These are phyloP conservation scores for Oceanodroma tethys DNA, from an alignment of 2,113 vertebrate genomes.

Conservation along the genomic window DNA sequence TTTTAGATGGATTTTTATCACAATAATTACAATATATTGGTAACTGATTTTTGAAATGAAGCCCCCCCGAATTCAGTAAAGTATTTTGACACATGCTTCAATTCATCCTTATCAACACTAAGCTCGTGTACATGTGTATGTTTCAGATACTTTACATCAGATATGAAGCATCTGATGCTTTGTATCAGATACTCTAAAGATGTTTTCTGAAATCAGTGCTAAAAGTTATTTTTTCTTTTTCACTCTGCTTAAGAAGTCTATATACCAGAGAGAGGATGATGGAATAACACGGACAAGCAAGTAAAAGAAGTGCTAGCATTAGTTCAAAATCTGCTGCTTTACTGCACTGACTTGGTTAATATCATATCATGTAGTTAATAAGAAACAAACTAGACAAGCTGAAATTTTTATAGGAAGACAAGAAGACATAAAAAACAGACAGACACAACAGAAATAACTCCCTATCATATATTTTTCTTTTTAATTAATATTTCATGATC, in stretches of 20 bases:
- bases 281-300: not conserved
- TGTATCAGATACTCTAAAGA: not conserved
- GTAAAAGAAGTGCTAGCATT: not conserved
- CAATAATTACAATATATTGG: not conserved
- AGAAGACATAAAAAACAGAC: not conserved
- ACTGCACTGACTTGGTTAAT: not conserved
- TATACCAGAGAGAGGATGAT: not conserved
- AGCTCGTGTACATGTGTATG: accelerated
- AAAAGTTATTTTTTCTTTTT: not conserved
- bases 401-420: not conserved
- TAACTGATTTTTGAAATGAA: not conserved
- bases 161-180: not conserved
- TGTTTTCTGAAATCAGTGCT: not conserved
- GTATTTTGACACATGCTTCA: not conserved
- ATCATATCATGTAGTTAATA: not conserved
- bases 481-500: slow-evolving; percentile 76
- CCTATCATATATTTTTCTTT: slow-evolving; percentile 67
- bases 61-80: not conserved
- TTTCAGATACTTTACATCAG: not conserved
- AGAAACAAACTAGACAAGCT: not conserved
- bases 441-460: slow-evolving; percentile 48
- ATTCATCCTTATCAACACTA: not conserved
- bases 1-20: not conserved
- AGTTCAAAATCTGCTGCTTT: not conserved
- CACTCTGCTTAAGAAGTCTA: not conserved